Conservation (phyloP, 2,797 vertebrate genomes). For the Huso huso region DNA sequence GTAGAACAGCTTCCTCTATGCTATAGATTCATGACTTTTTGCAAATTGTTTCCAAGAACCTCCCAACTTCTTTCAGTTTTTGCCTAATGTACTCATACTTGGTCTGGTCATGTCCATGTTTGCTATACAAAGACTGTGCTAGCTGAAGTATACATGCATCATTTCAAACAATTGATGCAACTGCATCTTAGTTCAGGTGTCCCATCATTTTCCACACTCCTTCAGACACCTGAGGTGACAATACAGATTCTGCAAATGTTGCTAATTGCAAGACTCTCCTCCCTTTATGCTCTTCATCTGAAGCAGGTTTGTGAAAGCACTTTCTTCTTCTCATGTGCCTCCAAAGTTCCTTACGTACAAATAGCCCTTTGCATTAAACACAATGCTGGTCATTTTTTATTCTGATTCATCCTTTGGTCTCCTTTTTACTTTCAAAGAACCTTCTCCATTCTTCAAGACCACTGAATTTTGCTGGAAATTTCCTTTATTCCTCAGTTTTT, state of each 20-base stretch:
- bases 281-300: background rate
- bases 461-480: conserved; percentile 21
- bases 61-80: conserved; percentile 24
- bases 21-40: conserved; percentile 10
- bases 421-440: conserved; percentile 19
- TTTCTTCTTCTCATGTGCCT: conserved; percentile 5
- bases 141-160: conserved; percentile 23
- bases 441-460: conserved; percentile 17
- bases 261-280: conserved; percentile 16
- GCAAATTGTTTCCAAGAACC: conserved; percentile 19
- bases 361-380: conserved; percentile 21
- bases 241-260: conserved; percentile 13
- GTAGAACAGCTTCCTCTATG: conserved; percentile 26
- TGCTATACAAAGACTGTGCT: conserved; percentile 29
- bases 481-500: conserved; percentile 22
- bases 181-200: conserved; percentile 13
- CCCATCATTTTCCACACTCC: conserved; percentile 21
- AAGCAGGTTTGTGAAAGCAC: too few species aligned
- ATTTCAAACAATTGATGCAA: conserved; percentile 19
- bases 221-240: conserved; percentile 1
- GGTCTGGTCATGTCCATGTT: conserved; percentile 27
- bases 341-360: conserved; percentile 14
- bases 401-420: conserved; percentile 18
- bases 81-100: conserved; percentile 30
- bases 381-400: conserved; percentile 22